Percentiles rank a stretch among this genome's conserved stretches.
Conservation (phyloP, 2,797 vertebrate genomes). For the Cyclopterus lumpus region DNA sequence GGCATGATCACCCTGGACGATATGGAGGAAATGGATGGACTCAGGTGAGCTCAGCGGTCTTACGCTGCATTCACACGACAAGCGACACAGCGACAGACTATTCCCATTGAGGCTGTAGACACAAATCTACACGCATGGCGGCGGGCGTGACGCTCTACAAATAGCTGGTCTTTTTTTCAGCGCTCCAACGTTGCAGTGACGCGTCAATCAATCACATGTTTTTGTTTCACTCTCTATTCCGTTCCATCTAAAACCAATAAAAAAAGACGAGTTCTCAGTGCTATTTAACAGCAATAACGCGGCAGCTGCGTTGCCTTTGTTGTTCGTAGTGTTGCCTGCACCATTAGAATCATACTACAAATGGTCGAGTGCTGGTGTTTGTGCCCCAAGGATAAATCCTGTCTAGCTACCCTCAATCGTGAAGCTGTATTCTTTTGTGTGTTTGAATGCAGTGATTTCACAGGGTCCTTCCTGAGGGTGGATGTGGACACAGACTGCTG, state of each 20-base stretch:
- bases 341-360: not conserved
- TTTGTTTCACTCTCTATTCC: not conserved
- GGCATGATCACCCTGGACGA: constrained; percentile 99
- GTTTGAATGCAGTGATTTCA: constrained; percentile 92
- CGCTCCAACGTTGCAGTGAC: not conserved
- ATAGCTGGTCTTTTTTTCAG: not conserved
- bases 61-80: not conserved
- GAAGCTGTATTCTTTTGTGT: constrained; percentile 50
- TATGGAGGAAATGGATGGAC: constrained; percentile 99
- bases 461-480: constrained; percentile 94
- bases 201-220: not conserved
- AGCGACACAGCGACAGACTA: not conserved
- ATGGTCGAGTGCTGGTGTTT: not conserved
- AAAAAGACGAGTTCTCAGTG: not conserved
- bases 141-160: not conserved
- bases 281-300: not conserved
- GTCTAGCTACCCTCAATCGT: constrained; percentile 24
- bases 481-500: constrained; percentile 94
- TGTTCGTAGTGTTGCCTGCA: not conserved
- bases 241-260: too few relatives aligned
- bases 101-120: not conserved
- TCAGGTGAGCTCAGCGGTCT: constrained; percentile 88
- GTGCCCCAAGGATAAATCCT: constrained; percentile 18
- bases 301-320: not conserved
- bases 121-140: too few relatives aligned